These are phyloP conservation scores for Hemiprocne comata DNA, from an alignment of 2,113 vertebrate genomes.

Conservation along the genomic window DNA sequence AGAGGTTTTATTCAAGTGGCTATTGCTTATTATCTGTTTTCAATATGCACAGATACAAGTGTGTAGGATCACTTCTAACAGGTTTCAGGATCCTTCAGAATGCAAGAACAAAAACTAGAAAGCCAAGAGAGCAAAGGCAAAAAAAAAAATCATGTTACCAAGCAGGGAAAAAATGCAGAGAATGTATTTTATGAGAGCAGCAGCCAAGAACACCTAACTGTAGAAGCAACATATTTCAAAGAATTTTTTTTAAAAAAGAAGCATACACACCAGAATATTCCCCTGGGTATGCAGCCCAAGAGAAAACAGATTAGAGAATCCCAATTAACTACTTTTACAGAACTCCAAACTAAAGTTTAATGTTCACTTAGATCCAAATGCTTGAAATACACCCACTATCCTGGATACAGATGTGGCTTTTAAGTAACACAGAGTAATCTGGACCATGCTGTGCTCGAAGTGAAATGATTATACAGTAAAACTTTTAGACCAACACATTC, in stretches of 20 bases:
- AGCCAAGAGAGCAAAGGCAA: constrained; percentile 42
- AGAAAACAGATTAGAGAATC: constrained; percentile 86
- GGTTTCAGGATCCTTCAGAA: background rate
- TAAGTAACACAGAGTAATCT: background rate
- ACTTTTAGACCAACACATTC: background rate
- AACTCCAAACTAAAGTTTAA: constrained; percentile 32
- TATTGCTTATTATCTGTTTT: background rate
- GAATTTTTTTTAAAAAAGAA: constrained; percentile 34
- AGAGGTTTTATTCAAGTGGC: background rate
- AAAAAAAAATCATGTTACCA: constrained; percentile 27
- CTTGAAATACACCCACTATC: background rate
- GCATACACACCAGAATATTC: constrained; percentile 97
- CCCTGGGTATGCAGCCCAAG: constrained; percentile 88
- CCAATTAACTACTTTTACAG: constrained; percentile 76
- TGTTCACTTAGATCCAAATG: constrained; percentile 24
- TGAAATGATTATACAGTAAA: background rate
- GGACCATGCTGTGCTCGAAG: background rate
- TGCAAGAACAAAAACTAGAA: constrained; percentile 35
- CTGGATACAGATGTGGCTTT: background rate
- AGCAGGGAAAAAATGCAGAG: constrained; percentile 59
- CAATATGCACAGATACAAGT: background rate
- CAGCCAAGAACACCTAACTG: constrained; percentile 70
- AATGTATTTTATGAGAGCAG: constrained; percentile 68
- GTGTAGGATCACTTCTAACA: background rate
- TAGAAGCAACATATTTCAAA: constrained; percentile 61